These are phyloP conservation scores for Enteromius treurensis DNA, from an alignment of 2,797 vertebrate species.

Conservation along the genomic window DNA sequence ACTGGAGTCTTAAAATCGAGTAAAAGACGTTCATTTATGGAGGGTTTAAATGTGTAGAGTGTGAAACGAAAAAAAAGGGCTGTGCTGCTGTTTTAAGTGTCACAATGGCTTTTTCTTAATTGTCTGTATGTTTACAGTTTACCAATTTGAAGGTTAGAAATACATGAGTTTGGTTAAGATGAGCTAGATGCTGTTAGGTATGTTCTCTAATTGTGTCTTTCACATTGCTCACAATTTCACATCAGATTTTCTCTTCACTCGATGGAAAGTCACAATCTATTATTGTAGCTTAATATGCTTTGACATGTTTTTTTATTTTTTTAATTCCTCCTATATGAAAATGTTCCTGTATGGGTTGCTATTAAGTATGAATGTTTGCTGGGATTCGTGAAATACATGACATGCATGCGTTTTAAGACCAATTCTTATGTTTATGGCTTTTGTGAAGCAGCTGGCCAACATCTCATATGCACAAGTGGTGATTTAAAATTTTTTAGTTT, in stretches of 20 bases:
- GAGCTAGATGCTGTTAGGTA: not conserved
- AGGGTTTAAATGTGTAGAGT: not conserved
- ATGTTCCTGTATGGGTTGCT: conserved; percentile 26
- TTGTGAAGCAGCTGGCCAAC: conserved; percentile 29
- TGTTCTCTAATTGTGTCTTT: not conserved
- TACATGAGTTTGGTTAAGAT: not conserved
- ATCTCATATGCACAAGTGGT: conserved; percentile 42
- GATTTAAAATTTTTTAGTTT: conserved; percentile 17
- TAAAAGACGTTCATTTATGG: not conserved
- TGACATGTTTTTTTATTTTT: not conserved
- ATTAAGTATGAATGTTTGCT: conserved; percentile 23
- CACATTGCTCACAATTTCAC: conserved; percentile 12
- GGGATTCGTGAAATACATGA: conserved; percentile 28
- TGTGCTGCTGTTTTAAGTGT: not conserved
- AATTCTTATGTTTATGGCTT: conserved; percentile 16
- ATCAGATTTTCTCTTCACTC: not conserved
- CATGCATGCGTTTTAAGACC: conserved; percentile 42
- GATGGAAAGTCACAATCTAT: not conserved
- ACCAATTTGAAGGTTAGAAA: not conserved
- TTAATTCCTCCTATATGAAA: not conserved
- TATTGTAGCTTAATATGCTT: conserved; percentile 2
- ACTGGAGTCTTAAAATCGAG: not conserved
- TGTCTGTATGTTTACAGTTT: not conserved
- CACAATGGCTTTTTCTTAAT: not conserved
- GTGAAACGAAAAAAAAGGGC: not conserved